A percentile compares a stretch with the other conserved stretches of the same genome.
Evolutionary conservation across 1,140 invertebrate species (phyloP).

Genomic region (Drosophila sproati): DNA sequence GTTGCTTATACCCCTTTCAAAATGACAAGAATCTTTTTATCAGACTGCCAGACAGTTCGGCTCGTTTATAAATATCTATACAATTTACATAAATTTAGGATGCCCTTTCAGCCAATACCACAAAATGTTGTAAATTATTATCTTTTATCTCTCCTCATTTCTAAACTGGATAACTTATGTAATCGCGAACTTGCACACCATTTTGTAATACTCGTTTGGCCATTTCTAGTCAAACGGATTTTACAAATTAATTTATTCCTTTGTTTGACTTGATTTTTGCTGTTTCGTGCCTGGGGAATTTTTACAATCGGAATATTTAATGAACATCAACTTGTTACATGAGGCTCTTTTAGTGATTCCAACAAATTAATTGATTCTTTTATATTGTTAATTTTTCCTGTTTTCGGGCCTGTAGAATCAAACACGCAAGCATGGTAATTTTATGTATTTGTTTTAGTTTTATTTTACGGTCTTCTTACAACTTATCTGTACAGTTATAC

Average conservation of each 20-base stretch:
- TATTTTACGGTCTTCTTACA: constrained; percentile 14
- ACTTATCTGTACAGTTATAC: constrained; percentile 3
- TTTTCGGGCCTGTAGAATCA: not conserved
- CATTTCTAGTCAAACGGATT: not conserved
- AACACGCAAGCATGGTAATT: not conserved
- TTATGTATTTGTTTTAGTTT: constrained; percentile 5
- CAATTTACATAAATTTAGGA: too few species aligned
- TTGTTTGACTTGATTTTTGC: not conserved
- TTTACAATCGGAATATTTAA: not conserved
- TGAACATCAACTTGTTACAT: not conserved
- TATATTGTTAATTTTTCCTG: not conserved
- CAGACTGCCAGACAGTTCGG: not conserved
- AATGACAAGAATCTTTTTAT: not conserved
- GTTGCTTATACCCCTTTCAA: not conserved
- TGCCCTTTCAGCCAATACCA: too few species aligned
- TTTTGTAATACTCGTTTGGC: not conserved
- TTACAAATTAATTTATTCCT: constrained; percentile 1
- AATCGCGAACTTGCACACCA: not conserved
- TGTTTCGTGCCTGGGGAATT: not conserved
- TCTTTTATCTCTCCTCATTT: too few species aligned
- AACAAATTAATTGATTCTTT: not conserved
- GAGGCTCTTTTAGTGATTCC: not conserved
- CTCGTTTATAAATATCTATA: not conserved
- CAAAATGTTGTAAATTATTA: too few species aligned
- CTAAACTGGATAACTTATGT: too few species aligned